Evolutionary conservation across 2,113 vertebrate genomes (phyloP).

Genomic region (Indicator maculatus): DNA sequence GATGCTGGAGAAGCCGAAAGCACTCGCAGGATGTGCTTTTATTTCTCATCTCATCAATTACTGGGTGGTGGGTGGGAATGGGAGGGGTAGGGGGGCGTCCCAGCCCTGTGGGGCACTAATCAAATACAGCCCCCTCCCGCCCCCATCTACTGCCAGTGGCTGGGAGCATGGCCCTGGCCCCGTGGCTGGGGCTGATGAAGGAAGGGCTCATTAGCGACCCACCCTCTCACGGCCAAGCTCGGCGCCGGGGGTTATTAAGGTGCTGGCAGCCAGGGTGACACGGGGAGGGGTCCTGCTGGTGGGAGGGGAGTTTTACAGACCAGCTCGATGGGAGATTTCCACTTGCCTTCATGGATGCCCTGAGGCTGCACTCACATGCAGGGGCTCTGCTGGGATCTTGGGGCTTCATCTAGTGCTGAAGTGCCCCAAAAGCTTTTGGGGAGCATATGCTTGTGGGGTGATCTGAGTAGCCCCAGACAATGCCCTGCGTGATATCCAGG

Average conservation of each 20-base stretch:
- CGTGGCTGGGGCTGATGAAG: not conserved
- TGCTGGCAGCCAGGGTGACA: not conserved
- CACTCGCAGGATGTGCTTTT: not conserved
- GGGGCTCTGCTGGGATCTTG: not conserved
- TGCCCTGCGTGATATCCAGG: not conserved
- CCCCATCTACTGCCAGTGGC: not conserved
- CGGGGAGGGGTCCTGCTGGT: rapidly evolving
- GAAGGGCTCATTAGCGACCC: not conserved
- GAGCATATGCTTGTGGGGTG: not conserved
- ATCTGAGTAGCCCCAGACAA: not conserved
- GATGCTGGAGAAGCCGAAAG: rapidly evolving
- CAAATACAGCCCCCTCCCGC: not conserved
- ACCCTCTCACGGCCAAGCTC: not conserved
- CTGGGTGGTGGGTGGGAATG: not conserved
- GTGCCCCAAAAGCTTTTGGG: too few species aligned
- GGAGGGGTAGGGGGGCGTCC: not conserved
- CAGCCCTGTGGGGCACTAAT: rapidly evolving
- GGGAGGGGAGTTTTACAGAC: not conserved
- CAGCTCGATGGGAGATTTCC: rapidly evolving
- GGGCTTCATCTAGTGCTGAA: rapidly evolving
- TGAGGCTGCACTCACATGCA: not conserved
- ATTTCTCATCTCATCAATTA: not conserved
- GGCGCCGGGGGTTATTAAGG: not conserved
- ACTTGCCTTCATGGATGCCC: not conserved
- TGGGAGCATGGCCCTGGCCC: rapidly evolving